Evolutionary conservation across 2,113 vertebrate species (phyloP), one percentile per base, ranked within the genome.

Genomic region (Sinocyclocheilus rhinocerous): DNA sequence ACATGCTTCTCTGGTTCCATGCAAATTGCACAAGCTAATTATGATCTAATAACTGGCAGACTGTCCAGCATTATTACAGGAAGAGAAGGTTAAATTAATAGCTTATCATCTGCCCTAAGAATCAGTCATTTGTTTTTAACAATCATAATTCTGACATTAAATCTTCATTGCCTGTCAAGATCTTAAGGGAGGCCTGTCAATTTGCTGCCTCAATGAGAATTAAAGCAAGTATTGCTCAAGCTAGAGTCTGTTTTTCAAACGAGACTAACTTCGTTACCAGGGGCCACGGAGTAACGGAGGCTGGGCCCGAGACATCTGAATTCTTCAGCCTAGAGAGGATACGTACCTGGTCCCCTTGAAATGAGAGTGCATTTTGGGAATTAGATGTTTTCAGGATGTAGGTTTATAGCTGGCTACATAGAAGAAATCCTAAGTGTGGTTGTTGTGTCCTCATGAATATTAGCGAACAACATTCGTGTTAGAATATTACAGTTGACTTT

Each of bases 21-120:
- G 93, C 94, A 96, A 96, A 97, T 96, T 96, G 96, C 96, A 95
- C 93, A 94, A 89, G 95, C 94, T 97, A 97, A 97, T 97, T 97
- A 96, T 97, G 97, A 98, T 97, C 95, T 95, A 98, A 96, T 97
- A 97, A 96, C 96, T 96, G 96, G 96, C 97, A 98, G 97, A 97
- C 97, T 97, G 97, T 97, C 97, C 97, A 98, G 97, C 97, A 97
- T 98, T 99, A 98, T 98, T 99, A 97, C 97, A 99, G 98, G 97
- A 99, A 99, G 97, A 96, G 94, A 95, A 97, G 96, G 95, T 97
- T 96, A 98, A 98, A 99, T 99, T 95, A 99, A 99, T 98, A 97
- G 97, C 96, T 95, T 95, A 96, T 97, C 97, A 97, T 96, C 94
- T 97, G 96, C 96, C 96, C 97, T 95, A 94, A 94, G 96, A 96